Evolutionary conservation across 2,113 vertebrate genomes (phyloP), one percentile per base, ranked within the genome.

Genomic region (Hippocampus barbouri): DNA sequence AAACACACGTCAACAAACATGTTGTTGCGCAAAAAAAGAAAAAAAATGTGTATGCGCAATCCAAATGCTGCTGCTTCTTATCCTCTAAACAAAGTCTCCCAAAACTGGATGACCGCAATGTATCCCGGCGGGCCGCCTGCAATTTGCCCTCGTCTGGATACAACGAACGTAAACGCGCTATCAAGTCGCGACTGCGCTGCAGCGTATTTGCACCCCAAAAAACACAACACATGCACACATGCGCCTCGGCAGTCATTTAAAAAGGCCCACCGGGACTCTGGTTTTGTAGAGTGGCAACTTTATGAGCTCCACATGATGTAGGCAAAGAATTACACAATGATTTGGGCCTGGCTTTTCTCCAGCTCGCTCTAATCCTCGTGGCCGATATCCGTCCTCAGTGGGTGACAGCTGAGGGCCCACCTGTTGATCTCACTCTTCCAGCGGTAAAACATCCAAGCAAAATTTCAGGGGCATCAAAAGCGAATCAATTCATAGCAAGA

Each of bases 1-100:
- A 74, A 81, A 87, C 85, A 89, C 78, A 75, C 81, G 70, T 68
- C 66, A 75, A 75, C 77, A 83, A 78, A 82, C 76, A 79, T 38
- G 25, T 54, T 65, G 63, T 65, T 45, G 43, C 63, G 45, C 80
- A 82, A 62, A 66, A 38, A 38, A 38, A 38, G 0, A 38, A 6
- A 38, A 38, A 38, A 38, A 38, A 34, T 5, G 30, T 34, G 4
- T 34, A 5, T 34, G n/a, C 23, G 14, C 23, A 27, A 27, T 59
- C 23, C 56, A 27, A 59, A 15, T 59, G 56, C 3, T 9, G 20
- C n/a, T n/a, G 1, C 21, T 11, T 56, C 53, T n/a, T n/a, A 23
- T 51, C 43, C 9, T 47, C 45, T 15, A 47, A 47, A 47, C 15
- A 47, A 15, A 47, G 15, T 47, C 15, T 11, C 21, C 53, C 20